Percentiles rank a stretch among this genome's conserved stretches.
These are phyloP conservation scores for Salvelinus fontinalis DNA, from an alignment of 2,113 vertebrate genomes.

Conservation along the genomic window DNA sequence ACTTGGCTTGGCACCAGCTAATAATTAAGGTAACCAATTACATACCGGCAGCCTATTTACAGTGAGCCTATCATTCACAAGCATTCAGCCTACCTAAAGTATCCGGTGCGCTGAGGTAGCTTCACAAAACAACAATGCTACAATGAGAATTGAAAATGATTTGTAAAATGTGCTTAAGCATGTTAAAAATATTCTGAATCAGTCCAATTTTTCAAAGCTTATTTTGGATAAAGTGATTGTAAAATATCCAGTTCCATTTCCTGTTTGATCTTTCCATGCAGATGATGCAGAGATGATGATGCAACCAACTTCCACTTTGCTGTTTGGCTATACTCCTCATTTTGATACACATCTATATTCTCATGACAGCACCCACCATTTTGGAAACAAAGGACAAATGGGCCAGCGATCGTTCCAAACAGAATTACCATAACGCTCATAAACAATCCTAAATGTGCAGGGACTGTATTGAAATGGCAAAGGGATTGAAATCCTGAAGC, in stretches of 20 bases:
- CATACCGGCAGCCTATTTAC: neutral
- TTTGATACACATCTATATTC: too few species aligned
- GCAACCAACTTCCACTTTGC: neutral
- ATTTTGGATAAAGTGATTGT: too few species aligned
- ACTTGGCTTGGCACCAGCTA: slow-evolving; percentile 11
- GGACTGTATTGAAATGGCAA: neutral
- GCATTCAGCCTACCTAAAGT: slow-evolving; percentile 3
- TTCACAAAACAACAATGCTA: slow-evolving; percentile 17
- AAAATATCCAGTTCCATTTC: too few species aligned
- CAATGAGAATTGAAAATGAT: neutral
- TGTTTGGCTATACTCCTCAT: neutral
- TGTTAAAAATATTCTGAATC: neutral
- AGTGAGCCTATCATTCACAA: slow-evolving; percentile 2
- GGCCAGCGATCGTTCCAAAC: neutral
- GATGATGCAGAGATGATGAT: neutral
- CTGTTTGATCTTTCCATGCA: too few species aligned
- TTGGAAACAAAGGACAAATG: neutral
- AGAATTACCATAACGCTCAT: too few species aligned
- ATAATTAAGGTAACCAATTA: neutral
- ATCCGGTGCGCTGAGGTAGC: slow-evolving; percentile 3
- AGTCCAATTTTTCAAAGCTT: too few species aligned
- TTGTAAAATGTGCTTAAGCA: neutral
- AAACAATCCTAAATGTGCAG: neutral
- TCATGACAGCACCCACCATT: neutral
- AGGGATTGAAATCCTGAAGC: neutral